Base-by-base conservation (phyloP, 2,888 invertebrate genomes). In the Aporophyla lueneburgensis region DNA sequence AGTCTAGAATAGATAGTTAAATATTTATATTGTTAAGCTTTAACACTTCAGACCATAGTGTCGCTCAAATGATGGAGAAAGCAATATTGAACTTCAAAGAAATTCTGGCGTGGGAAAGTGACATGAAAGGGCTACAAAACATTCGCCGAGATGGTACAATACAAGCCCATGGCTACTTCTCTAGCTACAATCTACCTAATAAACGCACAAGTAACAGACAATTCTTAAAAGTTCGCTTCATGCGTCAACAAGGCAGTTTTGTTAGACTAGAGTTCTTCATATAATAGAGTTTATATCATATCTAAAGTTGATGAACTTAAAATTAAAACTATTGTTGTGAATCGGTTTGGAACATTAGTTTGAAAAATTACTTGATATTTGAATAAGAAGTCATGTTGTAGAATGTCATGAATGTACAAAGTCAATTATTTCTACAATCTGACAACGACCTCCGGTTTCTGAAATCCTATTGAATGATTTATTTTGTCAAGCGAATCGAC, bases 1-100 rank as follows among this genome's bases (percentile, higher is more conserved):
- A 96, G 93, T 89, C 91, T 96, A 96, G 95, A 94, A 93, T 96
- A 95, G 94, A 93, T 96, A 96, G 93, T 93, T 92, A 94, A 94
- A 94, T 94, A 94, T 94, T 92, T 90, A 92, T 94, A 88, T 83
- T 87, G 83, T 81, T 88, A 95, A 94, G 95, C 94, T 94, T 94
- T 92, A 91, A 92, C 91, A 91, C 88, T 88, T 91, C 92, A 91
- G 87, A 92, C 89, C 89, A 83, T 51, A 89, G 80, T 84, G 89
- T 90, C 89, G 92, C 92, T 94, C 92, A 93, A 92, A 92, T 86
- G 78, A 85, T 87, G 75, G 70, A 69, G 53, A 84, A 84, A 84
- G 66, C 74, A 75, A 80, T 80, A 58, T 69, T 77, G 73, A 73
- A 71, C 73, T 74, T 69, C 67, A 71, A 75, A 74, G 27, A 58